phyloP scores from a whole-genome alignment of 2,113 vertebrate genomes.

The Saimiri boliviensis region DNA sequence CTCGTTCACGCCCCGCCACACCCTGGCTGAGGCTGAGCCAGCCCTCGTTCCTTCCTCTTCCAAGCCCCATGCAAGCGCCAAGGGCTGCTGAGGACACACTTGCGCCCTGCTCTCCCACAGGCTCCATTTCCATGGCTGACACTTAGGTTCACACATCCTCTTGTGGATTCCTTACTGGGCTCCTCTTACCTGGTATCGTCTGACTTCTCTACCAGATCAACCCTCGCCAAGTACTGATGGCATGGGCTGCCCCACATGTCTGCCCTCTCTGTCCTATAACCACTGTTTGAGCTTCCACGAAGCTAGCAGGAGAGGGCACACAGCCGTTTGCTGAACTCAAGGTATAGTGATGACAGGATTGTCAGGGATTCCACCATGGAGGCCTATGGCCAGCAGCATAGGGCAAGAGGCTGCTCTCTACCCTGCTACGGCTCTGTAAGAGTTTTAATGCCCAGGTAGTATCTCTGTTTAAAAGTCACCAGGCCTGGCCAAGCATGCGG shows the following conservation, averaged over 20 bases:
- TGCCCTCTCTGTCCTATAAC: too few relatives aligned
- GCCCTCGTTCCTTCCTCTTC: background rate
- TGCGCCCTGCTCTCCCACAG: background rate
- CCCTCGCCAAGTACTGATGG: background rate
- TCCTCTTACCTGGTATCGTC: fast-evolving
- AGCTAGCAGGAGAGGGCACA: background rate
- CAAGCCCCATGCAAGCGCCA: fast-evolving
- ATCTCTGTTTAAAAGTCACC: background rate
- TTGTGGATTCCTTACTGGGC: background rate
- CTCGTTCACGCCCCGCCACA: too few relatives aligned
- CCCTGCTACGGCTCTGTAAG: background rate
- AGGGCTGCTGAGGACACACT: background rate
- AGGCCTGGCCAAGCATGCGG: background rate
- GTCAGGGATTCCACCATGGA: fast-evolving
- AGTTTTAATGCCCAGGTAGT: background rate
- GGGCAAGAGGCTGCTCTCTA: background rate
- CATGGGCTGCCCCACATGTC: background rate
- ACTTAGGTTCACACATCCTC: fast-evolving
- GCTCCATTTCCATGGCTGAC: fast-evolving
- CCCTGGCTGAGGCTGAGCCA: too few relatives aligned
- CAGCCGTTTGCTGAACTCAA: background rate
- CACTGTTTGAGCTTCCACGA: fast-evolving
- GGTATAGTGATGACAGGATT: fast-evolving
- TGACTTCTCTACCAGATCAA: background rate
- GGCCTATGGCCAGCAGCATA: fast-evolving